phyloP scores from a whole-genome alignment of 1,140 invertebrate genomes.

The Gonioctena quinquepunctata region DNA sequence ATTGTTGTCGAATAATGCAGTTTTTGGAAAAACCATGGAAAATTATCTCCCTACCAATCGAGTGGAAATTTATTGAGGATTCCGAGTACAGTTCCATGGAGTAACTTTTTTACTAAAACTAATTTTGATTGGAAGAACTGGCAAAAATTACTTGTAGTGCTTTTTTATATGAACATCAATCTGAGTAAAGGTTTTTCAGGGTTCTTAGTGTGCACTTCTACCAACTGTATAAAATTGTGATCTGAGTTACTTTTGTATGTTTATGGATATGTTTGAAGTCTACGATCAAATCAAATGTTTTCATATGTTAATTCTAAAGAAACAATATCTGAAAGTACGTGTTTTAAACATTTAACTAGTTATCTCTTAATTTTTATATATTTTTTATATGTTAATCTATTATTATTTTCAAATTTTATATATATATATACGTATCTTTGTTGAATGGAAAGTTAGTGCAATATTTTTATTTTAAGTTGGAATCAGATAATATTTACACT shows the following conservation, averaged over 20 bases:
- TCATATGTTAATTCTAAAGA: neutral
- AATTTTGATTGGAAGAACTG: no score
- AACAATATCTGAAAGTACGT: neutral
- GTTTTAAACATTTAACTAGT: constrained; percentile 2
- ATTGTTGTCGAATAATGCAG: neutral
- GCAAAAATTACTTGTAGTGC: neutral
- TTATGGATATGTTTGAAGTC: constrained; percentile 4
- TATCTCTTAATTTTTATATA: constrained; percentile 9
- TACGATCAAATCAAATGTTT: constrained; percentile 4
- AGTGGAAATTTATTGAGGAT: neutral
- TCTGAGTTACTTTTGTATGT: constrained; percentile 5
- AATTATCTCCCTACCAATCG: neutral
- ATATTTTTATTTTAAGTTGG: constrained; percentile 1
- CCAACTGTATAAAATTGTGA: constrained; percentile 1
- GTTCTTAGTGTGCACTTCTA: neutral
- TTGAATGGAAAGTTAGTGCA: constrained; percentile 11
- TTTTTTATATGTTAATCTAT: constrained; percentile 14
- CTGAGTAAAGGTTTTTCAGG: neutral
- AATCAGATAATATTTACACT: neutral
- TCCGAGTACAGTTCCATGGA: neutral
- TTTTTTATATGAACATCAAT: no score
- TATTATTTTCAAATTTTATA: constrained; percentile 16
- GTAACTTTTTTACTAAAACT: no score
- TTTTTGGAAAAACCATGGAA: neutral
- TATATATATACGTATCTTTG: constrained; percentile 7